Base-by-base conservation (phyloP, 2,888 invertebrate species). In the Stegophylla sp. region DNA sequence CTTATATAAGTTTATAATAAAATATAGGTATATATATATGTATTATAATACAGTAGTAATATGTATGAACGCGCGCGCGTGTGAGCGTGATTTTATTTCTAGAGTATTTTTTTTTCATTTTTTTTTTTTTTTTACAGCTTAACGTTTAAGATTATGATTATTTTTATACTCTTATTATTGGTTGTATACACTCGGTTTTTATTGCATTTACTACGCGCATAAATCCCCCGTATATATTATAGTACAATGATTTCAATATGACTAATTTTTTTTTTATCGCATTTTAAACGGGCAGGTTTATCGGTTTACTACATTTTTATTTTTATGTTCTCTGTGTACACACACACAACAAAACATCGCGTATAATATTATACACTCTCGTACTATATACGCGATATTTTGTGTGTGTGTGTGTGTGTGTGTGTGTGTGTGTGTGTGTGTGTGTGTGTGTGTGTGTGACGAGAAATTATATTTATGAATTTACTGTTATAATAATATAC, bases 251-350 rank as follows among this genome's bases (percentile, higher is more conserved):
- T 77, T 67, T 77, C 67, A 67, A 77, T 77, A 67, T 26, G 41
- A 45, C 66, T 77, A 67, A 69, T 67, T 56, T 66, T 64, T 53
- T 76, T 75, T 77, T 77, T 77, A 77, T 59, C 59, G 77, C 20
- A 59, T 77, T 77, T 77, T 77, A 77, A 77, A 77, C 77, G 77
- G 77, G 69, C 77, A 67, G 67, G 77, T 77, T 77, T 67, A 77
- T 77, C 53, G 75, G 41, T 66, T 64, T 76, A 64, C 64, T 66
- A 41, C 76, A 26, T 56, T 77, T 69, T 77, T 77, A 43, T 77
- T 67, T 77, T 77, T 69, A 77, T 56, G 63, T 61, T 48, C 15
- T 34, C 7, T 72, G 26, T 56, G 53, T 41, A 71, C 23, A 20
- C 9, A 59, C n/a, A 63, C 63, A 48, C 48, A 17, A 48, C 48